Percentiles rank a stretch among this genome's conserved stretches.
Evolutionary conservation across 2,888 invertebrate species (phyloP).

Genomic region (Ochropleura leucogaster): DNA sequence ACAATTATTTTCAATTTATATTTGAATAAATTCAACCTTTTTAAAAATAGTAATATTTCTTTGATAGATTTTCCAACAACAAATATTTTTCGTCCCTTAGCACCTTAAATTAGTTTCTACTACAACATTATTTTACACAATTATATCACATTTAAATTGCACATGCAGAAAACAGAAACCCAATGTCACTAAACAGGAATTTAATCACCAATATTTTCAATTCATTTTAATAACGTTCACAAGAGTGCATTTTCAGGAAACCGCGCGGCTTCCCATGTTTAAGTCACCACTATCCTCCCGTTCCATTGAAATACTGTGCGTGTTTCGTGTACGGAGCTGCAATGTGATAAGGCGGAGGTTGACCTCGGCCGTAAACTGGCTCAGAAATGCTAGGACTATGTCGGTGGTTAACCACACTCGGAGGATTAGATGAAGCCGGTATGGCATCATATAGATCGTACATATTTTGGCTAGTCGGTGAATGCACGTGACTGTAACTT

Average conservation of each 20-base stretch:
- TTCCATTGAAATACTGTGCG: conserved; percentile 92
- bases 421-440: conserved; percentile 83
- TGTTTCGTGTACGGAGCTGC: conserved; percentile 96
- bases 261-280: conserved; percentile 70
- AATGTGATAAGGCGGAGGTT: conserved; percentile 96
- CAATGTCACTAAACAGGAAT: conserved; percentile 65
- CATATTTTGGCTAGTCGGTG: conserved; percentile 86
- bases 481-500: conserved; percentile 86
- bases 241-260: conserved; percentile 72
- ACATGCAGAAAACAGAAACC: conserved; percentile 81
- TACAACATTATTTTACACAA: conserved; percentile 78
- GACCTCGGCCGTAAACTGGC: conserved; percentile 82
- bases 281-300: conserved; percentile 84
- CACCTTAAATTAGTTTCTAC: conserved; percentile 84
- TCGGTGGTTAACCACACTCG: conserved; percentile 82
- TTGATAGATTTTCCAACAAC: conserved; percentile 74
- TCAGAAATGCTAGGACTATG: conserved; percentile 85
- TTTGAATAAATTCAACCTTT: conserved; percentile 65
- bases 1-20: conserved; percentile 66
- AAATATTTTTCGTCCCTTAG: conserved; percentile 81
- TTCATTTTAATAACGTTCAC: conserved; percentile 74
- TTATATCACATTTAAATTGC: conserved; percentile 89
- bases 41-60: conserved; percentile 71
- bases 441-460: conserved; percentile 88
- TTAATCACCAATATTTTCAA: conserved; percentile 66